A percentile compares a stretch with the other conserved stretches of the same genome.
phyloP scores from a whole-genome alignment of 2,888 invertebrate species.

The Leucoma salicis region DNA sequence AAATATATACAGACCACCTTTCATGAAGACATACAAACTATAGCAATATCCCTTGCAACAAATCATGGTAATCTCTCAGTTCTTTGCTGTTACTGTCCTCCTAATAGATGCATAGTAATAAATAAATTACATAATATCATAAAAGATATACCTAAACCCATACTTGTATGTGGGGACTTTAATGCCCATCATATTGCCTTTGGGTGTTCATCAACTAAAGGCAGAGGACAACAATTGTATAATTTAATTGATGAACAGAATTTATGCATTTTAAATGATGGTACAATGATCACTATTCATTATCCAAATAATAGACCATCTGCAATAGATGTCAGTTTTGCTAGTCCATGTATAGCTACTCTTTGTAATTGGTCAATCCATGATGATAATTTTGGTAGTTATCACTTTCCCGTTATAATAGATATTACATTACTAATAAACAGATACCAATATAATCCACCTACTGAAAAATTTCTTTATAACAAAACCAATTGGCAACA shows the following conservation, averaged over 20 bases:
- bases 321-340: not conserved
- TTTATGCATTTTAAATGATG: conserved; percentile 5
- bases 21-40: conserved; percentile 3
- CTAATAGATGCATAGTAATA: not conserved
- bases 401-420: conserved; percentile 15
- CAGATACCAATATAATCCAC: conserved; percentile 1
- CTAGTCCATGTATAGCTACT: not conserved
- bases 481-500: conserved; percentile 19
- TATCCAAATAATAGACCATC: not conserved
- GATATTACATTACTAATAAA: not conserved
- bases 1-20: not conserved
- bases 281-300: not conserved
- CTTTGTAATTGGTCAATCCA: conserved; percentile 9
- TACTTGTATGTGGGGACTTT: conserved; percentile 5
- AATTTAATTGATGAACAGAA: not conserved
- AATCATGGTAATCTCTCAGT: not conserved
- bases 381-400: conserved; percentile 14
- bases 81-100: conserved; percentile 4
- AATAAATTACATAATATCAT: not conserved
- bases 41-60: not conserved
- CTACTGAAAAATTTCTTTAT: conserved; percentile 10
- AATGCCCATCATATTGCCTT: conserved; percentile 25
- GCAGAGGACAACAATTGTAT: not conserved
- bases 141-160: not conserved
- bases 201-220: conserved; percentile 11